Base-by-base conservation (phyloP, 2,797 vertebrate genomes). In the Heterohyrax brucei region DNA sequence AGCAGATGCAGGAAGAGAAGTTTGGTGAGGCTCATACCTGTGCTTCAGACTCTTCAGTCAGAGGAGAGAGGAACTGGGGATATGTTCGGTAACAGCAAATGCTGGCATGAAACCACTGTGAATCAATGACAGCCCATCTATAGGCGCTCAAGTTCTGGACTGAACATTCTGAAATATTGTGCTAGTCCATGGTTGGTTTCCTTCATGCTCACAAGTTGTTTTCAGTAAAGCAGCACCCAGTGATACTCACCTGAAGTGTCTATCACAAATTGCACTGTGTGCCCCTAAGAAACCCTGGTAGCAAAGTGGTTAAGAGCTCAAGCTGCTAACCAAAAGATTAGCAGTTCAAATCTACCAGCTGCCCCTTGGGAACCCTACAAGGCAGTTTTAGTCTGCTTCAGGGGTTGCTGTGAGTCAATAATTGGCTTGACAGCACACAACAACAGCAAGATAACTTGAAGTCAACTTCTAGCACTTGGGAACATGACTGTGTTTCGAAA, bases 11-110 rank as follows among this genome's bases (percentile, higher is more conserved):
- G 83, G 46, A 18, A 56, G 95, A 73, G 66, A 94, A 89, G 78
- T 88, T 96, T 56, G 66, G 72, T 10, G 75, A 96, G 85, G 85
- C 24, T 84, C 79, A 10, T 30, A 79, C 95, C 93, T 97, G 79
- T 7, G 70, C 68, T 79, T 76, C 39, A 22, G 44, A 90, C 24
- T 48, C 85, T 87, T 62, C 6, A 53, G 33, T 79, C 79, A 26
- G 86, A 80, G 77, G 66, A 72, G 72, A 39, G 26, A 66, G 30
- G 83, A 72, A 87, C 39, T 39, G 62, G 12, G 56, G 50, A 10
- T 8, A 24, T 30, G 79, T 30, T 10, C 10, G 16, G 3, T 2
- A 50, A 83, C 59, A 87, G 79, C 26, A 78, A 85, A 68, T 5
- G 72, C 59, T 44, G 68, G 39, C 19, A n/a, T 33, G 48, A 7